phyloP scores from a whole-genome alignment of 2,888 invertebrate genomes.

The Hecatera dysodea region DNA sequence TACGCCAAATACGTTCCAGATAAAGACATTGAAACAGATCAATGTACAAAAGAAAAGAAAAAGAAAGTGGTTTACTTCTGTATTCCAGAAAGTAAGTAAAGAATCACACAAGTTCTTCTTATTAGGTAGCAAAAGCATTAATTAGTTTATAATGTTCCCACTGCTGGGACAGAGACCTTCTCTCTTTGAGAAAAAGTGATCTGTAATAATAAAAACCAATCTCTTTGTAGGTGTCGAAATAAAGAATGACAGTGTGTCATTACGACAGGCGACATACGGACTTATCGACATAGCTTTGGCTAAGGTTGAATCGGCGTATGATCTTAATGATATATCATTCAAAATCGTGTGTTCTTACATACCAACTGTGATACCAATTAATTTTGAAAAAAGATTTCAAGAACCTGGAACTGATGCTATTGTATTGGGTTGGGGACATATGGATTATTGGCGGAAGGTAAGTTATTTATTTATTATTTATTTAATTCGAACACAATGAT shows the following conservation, averaged over 20 bases:
- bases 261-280: slow-evolving; percentile 67
- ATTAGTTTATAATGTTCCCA: background rate
- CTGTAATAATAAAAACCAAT: background rate
- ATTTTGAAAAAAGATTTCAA: slow-evolving; percentile 67
- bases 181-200: background rate
- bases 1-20: slow-evolving; percentile 11
- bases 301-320: slow-evolving; percentile 73
- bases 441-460: slow-evolving; percentile 66
- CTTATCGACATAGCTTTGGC: slow-evolving; percentile 74
- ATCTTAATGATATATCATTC: slow-evolving; percentile 49
- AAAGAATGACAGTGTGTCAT: slow-evolving; percentile 58
- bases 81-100: slow-evolving; percentile 13
- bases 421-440: slow-evolving; percentile 73
- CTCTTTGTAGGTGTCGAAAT: slow-evolving; percentile 69
- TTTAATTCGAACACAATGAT: too few relatives aligned
- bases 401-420: slow-evolving; percentile 60
- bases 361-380: slow-evolving; percentile 68
- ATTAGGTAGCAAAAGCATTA: background rate
- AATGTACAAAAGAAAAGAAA: slow-evolving; percentile 17
- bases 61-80: slow-evolving; percentile 15
- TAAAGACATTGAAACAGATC: slow-evolving; percentile 9
- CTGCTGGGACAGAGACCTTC: background rate
- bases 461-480: too few relatives aligned
- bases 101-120: background rate
- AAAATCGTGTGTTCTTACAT: slow-evolving; percentile 65